Evolutionary conservation across 92 coral and sea anemone species (phyloP), one percentile per base, ranked within the genome.

Genomic region (Actinernus sp.): DNA sequence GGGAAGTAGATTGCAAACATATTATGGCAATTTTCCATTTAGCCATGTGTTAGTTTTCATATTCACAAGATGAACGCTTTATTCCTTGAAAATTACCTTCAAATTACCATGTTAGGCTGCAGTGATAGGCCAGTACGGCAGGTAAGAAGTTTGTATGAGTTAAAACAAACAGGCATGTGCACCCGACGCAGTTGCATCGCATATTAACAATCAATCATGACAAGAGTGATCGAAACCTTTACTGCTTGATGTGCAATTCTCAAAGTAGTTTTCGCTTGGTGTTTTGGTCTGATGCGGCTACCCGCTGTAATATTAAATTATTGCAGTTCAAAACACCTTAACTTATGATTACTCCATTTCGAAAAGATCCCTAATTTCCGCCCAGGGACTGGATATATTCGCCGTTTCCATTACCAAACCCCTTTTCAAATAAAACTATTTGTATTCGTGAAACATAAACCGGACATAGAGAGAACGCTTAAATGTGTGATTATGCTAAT

Each of bases 161-260:
- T 23, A 45, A 45, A 17, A 45, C 22, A 45, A 45, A 45, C 52
- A 45, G 19, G 5, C 52, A 45, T n/a, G n/a, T n/a, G n/a, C n/a
- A n/a, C n/a, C n/a, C n/a, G n/a, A n/a, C n/a, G n/a, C n/a, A n/a
- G n/a, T n/a, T n/a, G n/a, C n/a, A n/a, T n/a, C n/a, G n/a, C n/a
- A n/a, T n/a, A n/a, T n/a, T n/a, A n/a, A n/a, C n/a, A n/a, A n/a
- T n/a, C n/a, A n/a, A n/a, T n/a, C n/a, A n/a, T n/a, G n/a, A n/a
- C n/a, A n/a, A n/a, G n/a, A n/a, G n/a, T n/a, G n/a, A n/a, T n/a
- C n/a, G n/a, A n/a, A n/a, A n/a, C n/a, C n/a, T n/a, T n/a, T n/a
- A n/a, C n/a, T n/a, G n/a, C n/a, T n/a, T n/a, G n/a, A n/a, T n/a
- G n/a, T n/a, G n/a, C n/a, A n/a, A n/a, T n/a, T n/a, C n/a, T n/a